Percentiles rank a stretch among this genome's conserved stretches.
Conservation (phyloP, 92 coral and sea anemone genomes). For the Paragorgia papillata region DNA sequence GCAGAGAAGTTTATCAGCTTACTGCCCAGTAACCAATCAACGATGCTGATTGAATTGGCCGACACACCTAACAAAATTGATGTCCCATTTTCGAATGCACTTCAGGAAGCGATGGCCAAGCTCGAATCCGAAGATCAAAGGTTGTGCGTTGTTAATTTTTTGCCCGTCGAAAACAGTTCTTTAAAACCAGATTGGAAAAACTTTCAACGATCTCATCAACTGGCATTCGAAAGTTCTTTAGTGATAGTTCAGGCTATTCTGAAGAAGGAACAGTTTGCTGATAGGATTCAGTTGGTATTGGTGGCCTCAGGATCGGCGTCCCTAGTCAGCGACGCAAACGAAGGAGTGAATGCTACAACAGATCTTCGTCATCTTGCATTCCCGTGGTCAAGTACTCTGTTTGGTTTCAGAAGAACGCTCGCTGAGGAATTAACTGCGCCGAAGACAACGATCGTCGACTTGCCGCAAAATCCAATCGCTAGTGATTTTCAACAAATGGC, state of each 20-base stretch:
- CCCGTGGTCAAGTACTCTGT: slow-evolving; percentile 62
- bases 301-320: slow-evolving; percentile 51
- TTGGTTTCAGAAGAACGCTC: slow-evolving; percentile 72
- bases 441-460: slow-evolving; percentile 53
- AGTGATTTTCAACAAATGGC: slow-evolving; percentile 47
- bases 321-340: neutral
- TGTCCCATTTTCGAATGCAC: neutral
- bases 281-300: slow-evolving; percentile 46
- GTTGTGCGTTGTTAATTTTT: slow-evolving; percentile 56
- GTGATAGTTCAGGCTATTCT: slow-evolving; percentile 43
- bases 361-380: slow-evolving; percentile 13
- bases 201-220: slow-evolving; percentile 54
- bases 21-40: slow-evolving; percentile 10
- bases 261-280: slow-evolving; percentile 14
- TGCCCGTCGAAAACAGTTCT: slow-evolving; percentile 56
- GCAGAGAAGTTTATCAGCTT: neutral
- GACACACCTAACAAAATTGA: neutral
- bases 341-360: neutral
- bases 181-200: neutral
- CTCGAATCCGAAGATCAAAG: neutral
- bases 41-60: neutral
- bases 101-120: slow-evolving; percentile 8
- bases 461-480: slow-evolving; percentile 29
- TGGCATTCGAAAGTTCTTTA: slow-evolving; percentile 53
- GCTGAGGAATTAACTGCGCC: slow-evolving; percentile 54